phyloP scores from a whole-genome alignment of 92 coral and sea anemone species.

The Pocillopora grandis region DNA sequence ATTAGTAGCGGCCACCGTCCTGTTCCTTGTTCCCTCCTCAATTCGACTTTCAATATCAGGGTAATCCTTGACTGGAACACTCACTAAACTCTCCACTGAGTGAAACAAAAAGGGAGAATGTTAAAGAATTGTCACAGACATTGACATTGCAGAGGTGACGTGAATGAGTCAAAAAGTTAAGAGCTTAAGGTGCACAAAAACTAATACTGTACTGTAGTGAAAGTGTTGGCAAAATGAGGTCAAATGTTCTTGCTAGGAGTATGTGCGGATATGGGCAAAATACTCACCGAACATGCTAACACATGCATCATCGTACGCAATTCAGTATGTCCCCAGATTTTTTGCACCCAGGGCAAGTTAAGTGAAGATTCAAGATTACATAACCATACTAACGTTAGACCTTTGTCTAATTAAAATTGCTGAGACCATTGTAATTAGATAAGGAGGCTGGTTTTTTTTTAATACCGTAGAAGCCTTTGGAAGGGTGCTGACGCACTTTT shows the following conservation, averaged over 20 bases:
- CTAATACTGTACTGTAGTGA: too few relatives aligned
- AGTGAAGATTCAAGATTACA: too few relatives aligned
- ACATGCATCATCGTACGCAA: too few relatives aligned
- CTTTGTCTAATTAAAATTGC: not conserved
- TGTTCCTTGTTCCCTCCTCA: constrained; percentile 86
- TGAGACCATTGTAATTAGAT: not conserved
- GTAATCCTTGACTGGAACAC: constrained; percentile 91
- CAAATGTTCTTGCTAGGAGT: too few relatives aligned
- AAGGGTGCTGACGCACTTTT: constrained; percentile 85
- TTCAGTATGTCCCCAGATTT: too few relatives aligned
- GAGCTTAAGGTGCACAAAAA: too few relatives aligned
- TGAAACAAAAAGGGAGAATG: not conserved
- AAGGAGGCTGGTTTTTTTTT: not conserved
- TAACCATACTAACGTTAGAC: not conserved
- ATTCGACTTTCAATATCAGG: constrained; percentile 87
- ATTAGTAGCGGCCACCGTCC: constrained; percentile 97
- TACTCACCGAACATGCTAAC: too few relatives aligned
- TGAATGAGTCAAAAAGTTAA: not conserved
- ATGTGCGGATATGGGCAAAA: too few relatives aligned
- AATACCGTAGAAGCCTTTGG: constrained; percentile 88
- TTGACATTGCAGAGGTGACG: too few relatives aligned
- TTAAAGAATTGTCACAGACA: too few relatives aligned
- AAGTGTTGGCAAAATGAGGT: too few relatives aligned
- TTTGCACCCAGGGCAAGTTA: too few relatives aligned
- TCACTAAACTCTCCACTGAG: constrained; percentile 82